Evolutionary conservation across 2,888 invertebrate genomes (phyloP).

Genomic region (Trachelus iudaicus): DNA sequence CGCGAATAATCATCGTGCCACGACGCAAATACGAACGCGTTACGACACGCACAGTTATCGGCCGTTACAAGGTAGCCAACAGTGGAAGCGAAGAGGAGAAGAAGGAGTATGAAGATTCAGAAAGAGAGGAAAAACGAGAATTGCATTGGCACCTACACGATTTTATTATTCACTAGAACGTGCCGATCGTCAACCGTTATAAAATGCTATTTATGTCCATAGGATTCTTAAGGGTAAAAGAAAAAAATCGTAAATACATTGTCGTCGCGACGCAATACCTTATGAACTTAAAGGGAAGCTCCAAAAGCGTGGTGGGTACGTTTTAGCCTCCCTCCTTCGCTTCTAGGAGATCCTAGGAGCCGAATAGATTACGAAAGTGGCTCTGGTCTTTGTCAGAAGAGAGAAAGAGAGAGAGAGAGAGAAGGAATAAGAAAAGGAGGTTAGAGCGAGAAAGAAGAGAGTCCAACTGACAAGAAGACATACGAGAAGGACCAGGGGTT

Average conservation of each 20-base stretch:
- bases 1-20: neutral
- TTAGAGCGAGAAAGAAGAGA: neutral
- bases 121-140: neutral
- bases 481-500: neutral
- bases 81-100: neutral
- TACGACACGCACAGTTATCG: neutral
- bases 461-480: neutral
- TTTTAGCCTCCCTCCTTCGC: neutral
- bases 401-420: too few species aligned
- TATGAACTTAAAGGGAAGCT: neutral
- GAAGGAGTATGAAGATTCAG: neutral
- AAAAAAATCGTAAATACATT: neutral
- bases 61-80: neutral
- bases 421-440: neutral
- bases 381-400: neutral
- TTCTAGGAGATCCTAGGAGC: neutral
- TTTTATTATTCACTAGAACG: neutral
- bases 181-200: neutral
- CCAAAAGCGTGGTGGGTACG: neutral
- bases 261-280: neutral
- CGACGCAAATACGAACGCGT: neutral
- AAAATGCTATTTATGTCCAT: neutral
- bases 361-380: neutral
- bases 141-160: neutral
- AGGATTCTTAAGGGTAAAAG: neutral